Conservation (phyloP, 2,888 invertebrate genomes). For the Xylophagus ater region DNA sequence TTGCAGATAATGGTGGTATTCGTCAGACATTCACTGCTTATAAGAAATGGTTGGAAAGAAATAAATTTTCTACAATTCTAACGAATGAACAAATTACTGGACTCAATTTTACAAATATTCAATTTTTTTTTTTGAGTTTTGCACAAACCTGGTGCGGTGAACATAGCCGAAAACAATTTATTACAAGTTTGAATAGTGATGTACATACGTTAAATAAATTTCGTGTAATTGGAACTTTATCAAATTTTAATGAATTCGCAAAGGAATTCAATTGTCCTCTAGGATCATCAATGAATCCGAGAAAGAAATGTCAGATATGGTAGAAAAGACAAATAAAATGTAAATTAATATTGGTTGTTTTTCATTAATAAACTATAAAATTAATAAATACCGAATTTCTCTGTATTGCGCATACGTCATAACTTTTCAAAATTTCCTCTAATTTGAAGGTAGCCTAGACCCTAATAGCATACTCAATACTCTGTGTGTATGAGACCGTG, state of each 20-base stretch:
- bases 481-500: too few species aligned
- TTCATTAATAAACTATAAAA: too few species aligned
- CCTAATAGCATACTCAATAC: too few species aligned
- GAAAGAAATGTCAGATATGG: constrained; percentile 29
- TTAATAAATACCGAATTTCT: too few species aligned
- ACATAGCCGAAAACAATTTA: constrained; percentile 28
- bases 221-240: constrained; percentile 29
- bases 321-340: too few species aligned
- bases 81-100: constrained; percentile 30
- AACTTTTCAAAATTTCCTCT: too few species aligned
- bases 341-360: too few species aligned
- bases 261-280: too few species aligned
- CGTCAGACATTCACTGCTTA: constrained; percentile 27
- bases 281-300: constrained; percentile 30
- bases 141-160: constrained; percentile 31
- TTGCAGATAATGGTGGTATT: constrained; percentile 32
- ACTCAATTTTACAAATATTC: constrained; percentile 29
- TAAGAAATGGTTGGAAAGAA: constrained; percentile 21
- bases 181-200: constrained; percentile 28
- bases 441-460: too few species aligned
- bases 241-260: too few species aligned
- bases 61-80: constrained; percentile 7
- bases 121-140: constrained; percentile 31
- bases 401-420: too few species aligned
- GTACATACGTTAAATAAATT: constrained; percentile 31